phyloP scores from a whole-genome alignment of 2,888 invertebrate genomes.

The Cepaea hortensis region DNA sequence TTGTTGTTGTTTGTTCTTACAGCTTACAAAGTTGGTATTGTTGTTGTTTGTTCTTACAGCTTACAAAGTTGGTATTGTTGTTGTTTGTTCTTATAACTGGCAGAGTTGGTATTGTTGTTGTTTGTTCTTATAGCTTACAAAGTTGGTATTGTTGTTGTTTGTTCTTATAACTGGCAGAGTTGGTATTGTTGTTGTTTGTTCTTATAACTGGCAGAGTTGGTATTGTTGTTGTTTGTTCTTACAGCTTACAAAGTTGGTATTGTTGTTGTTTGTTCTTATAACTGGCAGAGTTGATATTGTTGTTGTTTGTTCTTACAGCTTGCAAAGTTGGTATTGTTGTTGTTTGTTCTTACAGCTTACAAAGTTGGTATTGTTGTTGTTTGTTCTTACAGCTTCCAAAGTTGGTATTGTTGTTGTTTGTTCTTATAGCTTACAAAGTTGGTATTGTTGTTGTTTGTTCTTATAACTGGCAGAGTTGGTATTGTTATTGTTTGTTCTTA shows the following conservation, averaged over 20 bases:
- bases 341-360: no score
- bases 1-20: constrained; percentile 81
- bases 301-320: constrained; percentile 83
- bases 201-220: no score
- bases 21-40: constrained; percentile 80
- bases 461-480: constrained; percentile 82
- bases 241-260: constrained; percentile 81
- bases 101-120: constrained; percentile 73
- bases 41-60: not conserved
- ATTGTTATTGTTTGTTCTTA: not conserved
- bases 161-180: constrained; percentile 85
- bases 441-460: constrained; percentile 78
- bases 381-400: constrained; percentile 85
- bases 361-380: no score
- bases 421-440: no score
- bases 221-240: constrained; percentile 79
- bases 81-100: constrained; percentile 84
- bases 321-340: constrained; percentile 75
- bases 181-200: not conserved
- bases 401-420: constrained; percentile 52
- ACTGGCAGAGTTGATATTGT: no score
- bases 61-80: no score
- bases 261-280: not conserved
- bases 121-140: no score
- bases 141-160: constrained; percentile 59